phyloP scores from a whole-genome alignment of 2,797 vertebrate species.

The Allobates femoralis region DNA sequence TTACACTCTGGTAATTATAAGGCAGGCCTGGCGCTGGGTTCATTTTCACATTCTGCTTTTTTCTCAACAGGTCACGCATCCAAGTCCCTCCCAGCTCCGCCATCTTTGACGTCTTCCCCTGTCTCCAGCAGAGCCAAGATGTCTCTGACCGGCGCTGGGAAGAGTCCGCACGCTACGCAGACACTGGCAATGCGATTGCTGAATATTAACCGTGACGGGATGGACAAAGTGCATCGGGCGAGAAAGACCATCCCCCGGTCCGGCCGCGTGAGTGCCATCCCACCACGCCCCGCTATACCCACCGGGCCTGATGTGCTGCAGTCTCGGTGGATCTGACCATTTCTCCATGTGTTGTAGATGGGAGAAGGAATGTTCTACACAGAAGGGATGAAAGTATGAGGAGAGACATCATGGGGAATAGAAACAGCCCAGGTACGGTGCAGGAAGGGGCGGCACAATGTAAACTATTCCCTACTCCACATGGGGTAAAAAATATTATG shows the following conservation, averaged over 20 bases:
- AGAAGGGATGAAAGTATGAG: slow-evolving; percentile 16
- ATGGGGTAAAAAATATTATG: neutral
- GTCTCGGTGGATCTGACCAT: neutral
- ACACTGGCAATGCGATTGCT: slow-evolving; percentile 75
- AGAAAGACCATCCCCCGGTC: slow-evolving; percentile 91
- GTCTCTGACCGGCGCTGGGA: slow-evolving; percentile 84
- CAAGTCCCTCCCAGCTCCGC: slow-evolving; percentile 79
- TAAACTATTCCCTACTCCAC: neutral
- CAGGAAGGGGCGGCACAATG: neutral
- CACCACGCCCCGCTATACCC: neutral
- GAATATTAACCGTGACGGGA: slow-evolving; percentile 73
- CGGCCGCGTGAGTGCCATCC: slow-evolving; percentile 81
- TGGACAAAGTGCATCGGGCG: slow-evolving; percentile 86
- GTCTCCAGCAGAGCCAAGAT: slow-evolving; percentile 86
- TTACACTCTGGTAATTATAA: neutral
- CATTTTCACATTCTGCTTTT: neutral
- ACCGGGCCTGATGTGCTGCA: neutral
- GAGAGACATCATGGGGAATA: slow-evolving; percentile 20
- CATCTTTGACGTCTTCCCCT: slow-evolving; percentile 69
- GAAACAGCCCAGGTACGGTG: slow-evolving; percentile 53
- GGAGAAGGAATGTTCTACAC: neutral
- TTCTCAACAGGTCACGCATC: slow-evolving; percentile 78
- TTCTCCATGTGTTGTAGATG: neutral
- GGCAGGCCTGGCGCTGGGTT: neutral
- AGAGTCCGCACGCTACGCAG: slow-evolving; percentile 72